A percentile compares a stretch with the other conserved stretches of the same genome.
phyloP scores from a whole-genome alignment of 2,888 invertebrate genomes.

The Cenopis cana region DNA sequence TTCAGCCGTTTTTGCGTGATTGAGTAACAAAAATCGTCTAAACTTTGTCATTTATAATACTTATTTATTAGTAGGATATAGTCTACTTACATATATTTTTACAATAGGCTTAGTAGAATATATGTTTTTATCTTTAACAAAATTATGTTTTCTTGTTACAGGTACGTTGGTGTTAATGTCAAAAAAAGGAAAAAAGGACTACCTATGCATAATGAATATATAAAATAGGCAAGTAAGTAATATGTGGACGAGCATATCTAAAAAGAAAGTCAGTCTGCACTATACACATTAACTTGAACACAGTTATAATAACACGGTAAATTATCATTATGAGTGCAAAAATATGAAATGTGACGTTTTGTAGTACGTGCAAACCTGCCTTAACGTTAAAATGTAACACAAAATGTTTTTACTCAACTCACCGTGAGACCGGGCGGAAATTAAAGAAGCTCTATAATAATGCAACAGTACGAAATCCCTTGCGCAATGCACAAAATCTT shows the following conservation, averaged over 20 bases:
- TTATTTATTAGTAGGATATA: too few species aligned
- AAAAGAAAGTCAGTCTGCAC: slow-evolving; percentile 3
- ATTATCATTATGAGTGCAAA: slow-evolving; percentile 5
- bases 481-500: slow-evolving; percentile 70
- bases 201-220: background rate
- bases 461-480: slow-evolving; percentile 59
- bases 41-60: too few species aligned
- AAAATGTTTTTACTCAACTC: slow-evolving; percentile 47
- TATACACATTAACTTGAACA: background rate
- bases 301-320: background rate
- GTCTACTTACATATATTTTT: too few species aligned
- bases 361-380: slow-evolving; percentile 7
- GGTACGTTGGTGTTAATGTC: slow-evolving; percentile 48
- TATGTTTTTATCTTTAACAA: slow-evolving; percentile 17
- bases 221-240: background rate
- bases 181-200: background rate
- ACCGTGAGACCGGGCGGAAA: slow-evolving; percentile 52
- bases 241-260: background rate
- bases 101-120: too few species aligned
- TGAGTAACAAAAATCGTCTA: too few species aligned
- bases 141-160: slow-evolving; percentile 48
- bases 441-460: slow-evolving; percentile 56
- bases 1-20: too few species aligned
- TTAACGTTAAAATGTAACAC: slow-evolving; percentile 16
- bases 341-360: background rate